phyloP scores from a whole-genome alignment of 2,113 vertebrate species.

The Odontesthes bonariensis region DNA sequence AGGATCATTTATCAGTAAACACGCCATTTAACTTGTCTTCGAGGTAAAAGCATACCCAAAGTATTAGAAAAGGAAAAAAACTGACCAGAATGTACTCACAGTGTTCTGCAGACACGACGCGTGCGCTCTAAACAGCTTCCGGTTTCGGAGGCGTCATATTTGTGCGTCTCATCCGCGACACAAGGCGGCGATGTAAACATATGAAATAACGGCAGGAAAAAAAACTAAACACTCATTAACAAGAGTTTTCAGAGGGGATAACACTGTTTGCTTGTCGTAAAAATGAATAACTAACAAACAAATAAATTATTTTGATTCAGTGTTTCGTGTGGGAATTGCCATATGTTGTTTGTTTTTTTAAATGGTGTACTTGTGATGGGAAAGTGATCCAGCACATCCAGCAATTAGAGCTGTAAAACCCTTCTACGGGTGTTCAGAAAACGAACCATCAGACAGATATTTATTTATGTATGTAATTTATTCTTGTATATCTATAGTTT shows the following conservation, averaged over 20 bases:
- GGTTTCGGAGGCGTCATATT: background rate
- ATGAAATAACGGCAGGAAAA: background rate
- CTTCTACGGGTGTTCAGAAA: background rate
- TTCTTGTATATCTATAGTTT: too few relatives aligned
- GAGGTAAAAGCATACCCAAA: background rate
- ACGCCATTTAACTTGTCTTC: fast-evolving
- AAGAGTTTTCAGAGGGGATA: too few relatives aligned
- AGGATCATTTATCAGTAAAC: fast-evolving
- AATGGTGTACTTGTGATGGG: background rate
- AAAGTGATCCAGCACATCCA: background rate
- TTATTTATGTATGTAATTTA: too few relatives aligned
- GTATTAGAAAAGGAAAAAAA: background rate
- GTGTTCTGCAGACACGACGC: background rate
- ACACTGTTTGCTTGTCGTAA: too few relatives aligned
- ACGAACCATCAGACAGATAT: background rate
- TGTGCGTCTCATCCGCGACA: slow-evolving; percentile 5
- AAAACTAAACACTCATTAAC: too few relatives aligned
- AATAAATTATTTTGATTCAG: too few relatives aligned
- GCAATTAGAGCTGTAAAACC: slow-evolving; percentile 3
- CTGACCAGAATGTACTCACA: slow-evolving; percentile 24
- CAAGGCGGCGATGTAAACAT: background rate
- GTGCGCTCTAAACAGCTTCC: slow-evolving; percentile 20
- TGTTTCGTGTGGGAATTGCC: too few relatives aligned
- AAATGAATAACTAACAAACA: too few relatives aligned
- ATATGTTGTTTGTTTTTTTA: too few relatives aligned